A percentile compares a stretch with the other conserved stretches of the same genome.
phyloP scores from a whole-genome alignment of 2,113 vertebrate species.

The Riparia riparia region DNA sequence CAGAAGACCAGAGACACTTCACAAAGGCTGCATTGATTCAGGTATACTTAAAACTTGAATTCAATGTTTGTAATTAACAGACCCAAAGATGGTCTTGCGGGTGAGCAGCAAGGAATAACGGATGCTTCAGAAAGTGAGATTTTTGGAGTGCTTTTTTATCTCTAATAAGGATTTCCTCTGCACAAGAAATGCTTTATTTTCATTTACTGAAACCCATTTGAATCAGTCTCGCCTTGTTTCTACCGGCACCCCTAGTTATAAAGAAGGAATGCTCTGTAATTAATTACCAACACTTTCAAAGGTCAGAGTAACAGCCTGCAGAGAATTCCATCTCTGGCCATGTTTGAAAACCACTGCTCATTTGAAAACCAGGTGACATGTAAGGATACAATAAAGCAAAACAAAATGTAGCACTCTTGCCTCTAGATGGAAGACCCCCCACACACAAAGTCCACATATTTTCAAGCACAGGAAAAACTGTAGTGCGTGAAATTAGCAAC shows the following conservation, averaged over 20 bases:
- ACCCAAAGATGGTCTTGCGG: neutral
- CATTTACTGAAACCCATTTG: neutral
- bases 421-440: neutral
- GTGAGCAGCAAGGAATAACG: neutral
- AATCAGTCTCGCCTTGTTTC: neutral
- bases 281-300: constrained; percentile 35
- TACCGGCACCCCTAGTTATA: neutral
- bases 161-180: neutral
- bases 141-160: neutral
- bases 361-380: neutral
- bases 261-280: neutral
- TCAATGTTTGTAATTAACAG: neutral
- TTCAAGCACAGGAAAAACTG: neutral
- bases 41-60: constrained; percentile 21
- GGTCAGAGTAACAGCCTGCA: constrained; percentile 16
- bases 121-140: neutral
- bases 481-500: neutral
- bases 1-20: neutral
- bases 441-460: neutral
- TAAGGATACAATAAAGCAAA: constrained; percentile 5
- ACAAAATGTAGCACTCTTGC: neutral
- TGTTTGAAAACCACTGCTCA: neutral
- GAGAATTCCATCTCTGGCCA: neutral
- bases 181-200: neutral
- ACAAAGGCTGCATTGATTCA: neutral